Evolutionary conservation across 2,797 vertebrate species (phyloP).

Genomic region (Cryptoblepharus egeriae): DNA sequence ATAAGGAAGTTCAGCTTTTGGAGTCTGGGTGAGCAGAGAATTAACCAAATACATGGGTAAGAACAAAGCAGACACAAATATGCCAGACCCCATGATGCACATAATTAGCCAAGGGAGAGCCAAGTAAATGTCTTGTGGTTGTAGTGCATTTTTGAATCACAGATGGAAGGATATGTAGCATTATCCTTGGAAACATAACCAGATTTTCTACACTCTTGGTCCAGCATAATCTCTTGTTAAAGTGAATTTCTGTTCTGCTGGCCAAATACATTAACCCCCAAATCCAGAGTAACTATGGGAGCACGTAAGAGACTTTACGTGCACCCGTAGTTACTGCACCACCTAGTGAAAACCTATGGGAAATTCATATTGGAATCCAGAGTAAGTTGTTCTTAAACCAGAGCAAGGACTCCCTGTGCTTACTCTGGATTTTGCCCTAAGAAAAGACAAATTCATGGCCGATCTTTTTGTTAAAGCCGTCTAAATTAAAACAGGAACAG

Average conservation of each 20-base stretch:
- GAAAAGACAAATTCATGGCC: background rate
- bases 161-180: slow-evolving; percentile 3
- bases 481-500: background rate
- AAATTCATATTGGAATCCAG: too few species aligned
- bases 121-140: slow-evolving; percentile 22
- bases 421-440: too few species aligned
- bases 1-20: slow-evolving; percentile 15
- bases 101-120: background rate
- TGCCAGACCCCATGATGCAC: slow-evolving; percentile 14
- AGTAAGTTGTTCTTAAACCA: too few species aligned
- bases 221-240: background rate
- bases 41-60: background rate
- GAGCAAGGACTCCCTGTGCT: too few species aligned
- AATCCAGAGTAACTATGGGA: too few species aligned
- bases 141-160: background rate
- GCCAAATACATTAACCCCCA: too few species aligned
- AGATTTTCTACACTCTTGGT: background rate
- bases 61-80: background rate
- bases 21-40: background rate
- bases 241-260: background rate
- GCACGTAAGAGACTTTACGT: too few species aligned
- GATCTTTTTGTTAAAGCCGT: background rate
- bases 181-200: background rate
- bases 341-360: too few species aligned
- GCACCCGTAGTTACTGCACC: too few species aligned